Percentiles rank a stretch among this genome's conserved stretches.
phyloP scores from a whole-genome alignment of 2,888 invertebrate genomes.

The Plagiodera versicolora region DNA sequence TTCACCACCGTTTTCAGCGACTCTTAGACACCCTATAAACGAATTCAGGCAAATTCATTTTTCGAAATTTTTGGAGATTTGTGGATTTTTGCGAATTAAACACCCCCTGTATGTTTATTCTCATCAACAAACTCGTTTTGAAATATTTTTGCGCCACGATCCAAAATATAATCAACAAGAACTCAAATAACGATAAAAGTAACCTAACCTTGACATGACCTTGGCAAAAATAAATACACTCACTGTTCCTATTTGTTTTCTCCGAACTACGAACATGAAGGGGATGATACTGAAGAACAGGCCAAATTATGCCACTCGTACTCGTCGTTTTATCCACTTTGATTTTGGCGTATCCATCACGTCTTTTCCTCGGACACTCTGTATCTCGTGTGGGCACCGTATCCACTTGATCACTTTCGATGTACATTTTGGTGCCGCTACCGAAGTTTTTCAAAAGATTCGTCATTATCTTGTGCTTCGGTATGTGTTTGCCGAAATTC shows the following conservation, averaged over 20 bases:
- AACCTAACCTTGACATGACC: too few relatives aligned
- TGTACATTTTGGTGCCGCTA: neutral
- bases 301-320: slow-evolving; percentile 26
- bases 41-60: too few relatives aligned
- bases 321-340: slow-evolving; percentile 28
- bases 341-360: neutral
- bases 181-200: too few relatives aligned
- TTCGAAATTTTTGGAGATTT: too few relatives aligned
- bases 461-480: slow-evolving; percentile 40
- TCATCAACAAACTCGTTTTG: too few relatives aligned
- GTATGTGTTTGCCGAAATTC: slow-evolving; percentile 37
- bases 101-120: too few relatives aligned
- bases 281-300: neutral
- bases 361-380: neutral
- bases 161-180: too few relatives aligned
- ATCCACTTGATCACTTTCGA: slow-evolving; percentile 11
- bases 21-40: too few relatives aligned
- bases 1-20: too few relatives aligned
- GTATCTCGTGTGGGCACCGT: slow-evolving; percentile 22
- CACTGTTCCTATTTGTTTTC: neutral
- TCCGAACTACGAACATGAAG: neutral
- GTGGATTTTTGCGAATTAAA: too few relatives aligned
- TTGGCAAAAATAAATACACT: too few relatives aligned
- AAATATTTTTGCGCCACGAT: too few relatives aligned
- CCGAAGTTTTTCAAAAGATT: slow-evolving; percentile 33